Conservation (phyloP, 2,797 vertebrate species). For the Manis crassicaudata region DNA sequence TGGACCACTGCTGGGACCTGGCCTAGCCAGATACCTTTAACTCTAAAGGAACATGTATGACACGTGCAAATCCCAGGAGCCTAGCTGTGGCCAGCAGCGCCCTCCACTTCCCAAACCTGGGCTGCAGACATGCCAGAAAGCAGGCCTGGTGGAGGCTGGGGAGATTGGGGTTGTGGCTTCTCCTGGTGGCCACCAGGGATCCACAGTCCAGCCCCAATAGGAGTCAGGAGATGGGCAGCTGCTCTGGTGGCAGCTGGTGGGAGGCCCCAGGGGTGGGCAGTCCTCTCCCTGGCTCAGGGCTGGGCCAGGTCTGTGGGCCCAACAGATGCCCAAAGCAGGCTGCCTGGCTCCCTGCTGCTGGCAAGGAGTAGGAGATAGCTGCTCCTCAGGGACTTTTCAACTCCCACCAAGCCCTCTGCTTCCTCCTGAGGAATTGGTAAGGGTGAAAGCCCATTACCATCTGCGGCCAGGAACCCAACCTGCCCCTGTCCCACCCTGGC, state of each 20-base stretch:
- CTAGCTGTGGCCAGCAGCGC: background rate
- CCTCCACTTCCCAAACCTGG: background rate
- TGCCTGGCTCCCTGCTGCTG: background rate
- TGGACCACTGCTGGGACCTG: background rate
- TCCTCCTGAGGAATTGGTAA: background rate
- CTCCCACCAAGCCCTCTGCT: background rate
- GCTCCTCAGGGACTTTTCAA: background rate
- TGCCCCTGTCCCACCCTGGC: background rate
- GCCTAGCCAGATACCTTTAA: background rate
- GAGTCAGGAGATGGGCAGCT: background rate
- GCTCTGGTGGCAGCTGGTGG: background rate
- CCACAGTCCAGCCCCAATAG: background rate
- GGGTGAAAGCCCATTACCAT: background rate
- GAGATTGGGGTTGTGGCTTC: background rate
- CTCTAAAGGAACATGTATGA: background rate
- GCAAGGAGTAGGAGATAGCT: background rate
- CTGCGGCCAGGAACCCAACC: background rate
- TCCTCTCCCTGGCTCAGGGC: background rate
- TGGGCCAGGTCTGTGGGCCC: background rate
- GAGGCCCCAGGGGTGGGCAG: background rate
- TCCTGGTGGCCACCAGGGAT: background rate
- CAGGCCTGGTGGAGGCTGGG: background rate
- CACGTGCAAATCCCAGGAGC: background rate
- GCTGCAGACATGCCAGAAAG: background rate
- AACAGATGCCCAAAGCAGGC: no score